Evolutionary conservation across 2,797 vertebrate genomes (phyloP), one percentile per base, ranked within the genome.

Genomic region (Chloroceryle amazona): DNA sequence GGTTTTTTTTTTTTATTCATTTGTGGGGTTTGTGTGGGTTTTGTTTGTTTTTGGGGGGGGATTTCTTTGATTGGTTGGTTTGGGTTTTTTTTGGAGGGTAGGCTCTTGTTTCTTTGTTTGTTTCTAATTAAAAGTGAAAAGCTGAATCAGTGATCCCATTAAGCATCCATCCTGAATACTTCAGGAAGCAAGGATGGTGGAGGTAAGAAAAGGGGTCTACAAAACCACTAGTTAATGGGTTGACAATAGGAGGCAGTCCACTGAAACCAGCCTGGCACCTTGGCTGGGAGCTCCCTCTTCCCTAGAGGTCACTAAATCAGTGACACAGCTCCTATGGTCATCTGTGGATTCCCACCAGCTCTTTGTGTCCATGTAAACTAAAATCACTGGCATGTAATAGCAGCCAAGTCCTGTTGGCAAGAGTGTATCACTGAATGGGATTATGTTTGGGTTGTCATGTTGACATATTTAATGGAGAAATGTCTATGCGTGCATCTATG

Each of bases 361-460:
- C 26, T 76, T 88, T 51, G n/a, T 66, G 62, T 28, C 54, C 22
- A n/a, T 62, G 75, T 54, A 78, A 89, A 72, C 84, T 61, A 13
- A 74, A 94, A 83, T 62, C 79, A 21, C 44, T 55, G 79, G 65
- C 39, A 23, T 4, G 29, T 46, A 68, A 41, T 31, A 44, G 67
- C 89, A 87, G 93, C 81, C 75, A 81, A 65, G 37, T 58, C 26
- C 68, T 83, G 72, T 42, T 94, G 91, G 96, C 81, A 86, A 18
- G 23, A 57, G 44, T 0, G 0, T 35, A 13, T 54, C 52, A 26
- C 74, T 46, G 81, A 78, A 70, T 18, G 39, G 80, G 51, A 75
- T 20, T 46, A 11, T 41, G 66, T 79, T 78, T 81, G 81, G 80
- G 65, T 72, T 66, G 65, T 55, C 3, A 2, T 65, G 72, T 76